Evolutionary conservation across 2,888 invertebrate genomes (phyloP), one percentile per base, ranked within the genome.

Genomic region (Galeruca laticollis): DNA sequence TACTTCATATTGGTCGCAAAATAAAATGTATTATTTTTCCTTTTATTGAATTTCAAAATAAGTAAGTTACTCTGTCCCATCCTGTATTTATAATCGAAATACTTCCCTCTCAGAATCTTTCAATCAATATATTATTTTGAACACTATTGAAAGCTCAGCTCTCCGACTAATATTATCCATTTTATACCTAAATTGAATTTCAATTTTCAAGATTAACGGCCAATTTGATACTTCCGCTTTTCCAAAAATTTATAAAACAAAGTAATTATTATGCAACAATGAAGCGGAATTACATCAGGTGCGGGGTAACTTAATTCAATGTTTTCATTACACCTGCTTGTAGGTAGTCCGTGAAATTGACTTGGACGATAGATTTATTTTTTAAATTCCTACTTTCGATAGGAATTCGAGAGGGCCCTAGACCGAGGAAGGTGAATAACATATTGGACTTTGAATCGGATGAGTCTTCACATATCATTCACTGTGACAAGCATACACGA

Each of bases 111-210:
- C 13, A 15, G 13, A 15, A 5, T 13, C 43, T 43, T 13, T 15
- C 11, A 5, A 43, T 43, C 0, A 15, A 5, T 43, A 13, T 13
- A 10, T 43, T 15, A 15, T 49, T 4, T 0, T 9, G 18, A 3
- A 2, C n/a, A 49, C 9, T 18, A 10, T 20, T n/a, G 18, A 10
- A 11, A 18, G 49, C 4, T 15, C 18, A 35, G 56, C 35, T 57
- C 35, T 35, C 15, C 11, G 10, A 33, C 56, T 57, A 61, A 37
- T 69, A 69, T 62, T 59, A 40, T 15, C 69, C 68, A 71, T 75
- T 73, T 71, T 68, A 75, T 72, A 67, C 68, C 43, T 68, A 73
- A 71, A 74, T 75, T 72, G 67, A 60, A 74, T 69, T 74, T 69
- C 68, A 69, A 69, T 75, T 60, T 52, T 33, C 47, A 47, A 73